Conservation (phyloP, 1,140 invertebrate species). For the Tetranychus cinnabarinus region DNA sequence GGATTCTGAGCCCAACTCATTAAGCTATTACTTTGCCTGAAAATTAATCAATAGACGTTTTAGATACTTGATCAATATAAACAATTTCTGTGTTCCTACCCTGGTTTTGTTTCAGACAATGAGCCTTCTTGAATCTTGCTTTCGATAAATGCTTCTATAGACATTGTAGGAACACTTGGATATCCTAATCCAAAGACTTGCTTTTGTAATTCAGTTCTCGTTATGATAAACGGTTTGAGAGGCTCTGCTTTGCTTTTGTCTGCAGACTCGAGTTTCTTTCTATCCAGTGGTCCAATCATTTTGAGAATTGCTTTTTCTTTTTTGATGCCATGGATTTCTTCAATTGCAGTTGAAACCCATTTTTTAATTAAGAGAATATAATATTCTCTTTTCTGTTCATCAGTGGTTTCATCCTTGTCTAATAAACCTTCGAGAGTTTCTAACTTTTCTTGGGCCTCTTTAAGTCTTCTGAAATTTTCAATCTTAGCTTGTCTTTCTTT, state of each 20-base stretch:
- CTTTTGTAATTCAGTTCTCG: conserved; percentile 65
- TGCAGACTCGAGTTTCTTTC: not conserved
- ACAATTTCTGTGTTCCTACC: not conserved
- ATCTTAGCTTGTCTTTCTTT: conserved; percentile 43
- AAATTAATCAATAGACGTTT: not conserved
- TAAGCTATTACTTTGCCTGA: conserved; percentile 8
- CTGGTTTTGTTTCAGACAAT: conserved; percentile 1
- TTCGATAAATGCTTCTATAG: conserved; percentile 87
- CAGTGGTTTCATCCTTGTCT: conserved; percentile 29
- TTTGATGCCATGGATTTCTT: conserved; percentile 38
- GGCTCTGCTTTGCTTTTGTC: conserved; percentile 20
- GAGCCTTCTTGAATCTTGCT: conserved; percentile 27
- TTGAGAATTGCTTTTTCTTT: conserved; percentile 15
- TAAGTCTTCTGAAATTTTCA: conserved; percentile 47
- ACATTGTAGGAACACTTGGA: conserved; percentile 68
- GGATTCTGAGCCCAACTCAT: conserved; percentile 10
- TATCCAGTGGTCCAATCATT: conserved; percentile 23
- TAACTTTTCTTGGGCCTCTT: conserved; percentile 46
- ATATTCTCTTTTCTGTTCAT: conserved; percentile 55
- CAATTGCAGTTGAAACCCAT: conserved; percentile 43
- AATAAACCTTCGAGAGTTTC: conserved; percentile 28
- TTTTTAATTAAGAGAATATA: conserved; percentile 49
- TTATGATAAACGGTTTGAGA: conserved; percentile 76
- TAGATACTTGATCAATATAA: not conserved
- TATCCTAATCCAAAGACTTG: conserved; percentile 81